These are phyloP conservation scores for Dinocampus coccinellae DNA, from an alignment of 2,888 invertebrate genomes.

Conservation along the genomic window DNA sequence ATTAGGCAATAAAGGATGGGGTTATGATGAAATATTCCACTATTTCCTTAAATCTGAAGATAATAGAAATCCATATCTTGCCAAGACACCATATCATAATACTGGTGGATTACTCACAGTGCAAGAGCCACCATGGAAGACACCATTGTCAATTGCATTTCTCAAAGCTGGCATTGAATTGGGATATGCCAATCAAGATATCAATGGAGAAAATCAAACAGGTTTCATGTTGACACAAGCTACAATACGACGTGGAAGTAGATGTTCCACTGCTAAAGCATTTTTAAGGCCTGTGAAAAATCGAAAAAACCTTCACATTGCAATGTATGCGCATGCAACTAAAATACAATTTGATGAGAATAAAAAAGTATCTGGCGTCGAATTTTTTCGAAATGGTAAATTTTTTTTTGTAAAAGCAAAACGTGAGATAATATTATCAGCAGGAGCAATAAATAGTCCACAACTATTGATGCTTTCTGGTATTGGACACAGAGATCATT, in stretches of 20 bases:
- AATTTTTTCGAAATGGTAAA: conserved; percentile 78
- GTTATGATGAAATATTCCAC: conserved; percentile 83
- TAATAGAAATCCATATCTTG: conserved; percentile 86
- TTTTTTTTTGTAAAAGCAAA: conserved; percentile 78
- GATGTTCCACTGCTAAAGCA: conserved; percentile 89
- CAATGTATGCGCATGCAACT: conserved; percentile 82
- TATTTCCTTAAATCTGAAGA: conserved; percentile 92
- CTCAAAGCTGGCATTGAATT: conserved; percentile 85
- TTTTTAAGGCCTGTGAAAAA: conserved; percentile 86
- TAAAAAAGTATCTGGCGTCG: conserved; percentile 82
- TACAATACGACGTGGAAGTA: conserved; percentile 84
- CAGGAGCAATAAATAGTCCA: conserved; percentile 90
- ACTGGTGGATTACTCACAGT: conserved; percentile 87
- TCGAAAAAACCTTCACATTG: conserved; percentile 83
- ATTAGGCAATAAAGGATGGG: conserved; percentile 89
- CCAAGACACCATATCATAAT: conserved; percentile 80
- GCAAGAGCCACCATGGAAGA: conserved; percentile 87
- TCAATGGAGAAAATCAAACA: conserved; percentile 86
- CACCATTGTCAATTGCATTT: conserved; percentile 85
- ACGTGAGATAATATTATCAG: conserved; percentile 86
- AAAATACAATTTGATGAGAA: conserved; percentile 79
- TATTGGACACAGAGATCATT: conserved; percentile 84
- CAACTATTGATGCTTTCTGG: conserved; percentile 94
- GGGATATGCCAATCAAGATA: conserved; percentile 84
- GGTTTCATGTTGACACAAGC: conserved; percentile 91